These are phyloP conservation scores for Meriones psammophilus DNA, from an alignment of 2,797 vertebrate genomes.

Conservation along the genomic window DNA sequence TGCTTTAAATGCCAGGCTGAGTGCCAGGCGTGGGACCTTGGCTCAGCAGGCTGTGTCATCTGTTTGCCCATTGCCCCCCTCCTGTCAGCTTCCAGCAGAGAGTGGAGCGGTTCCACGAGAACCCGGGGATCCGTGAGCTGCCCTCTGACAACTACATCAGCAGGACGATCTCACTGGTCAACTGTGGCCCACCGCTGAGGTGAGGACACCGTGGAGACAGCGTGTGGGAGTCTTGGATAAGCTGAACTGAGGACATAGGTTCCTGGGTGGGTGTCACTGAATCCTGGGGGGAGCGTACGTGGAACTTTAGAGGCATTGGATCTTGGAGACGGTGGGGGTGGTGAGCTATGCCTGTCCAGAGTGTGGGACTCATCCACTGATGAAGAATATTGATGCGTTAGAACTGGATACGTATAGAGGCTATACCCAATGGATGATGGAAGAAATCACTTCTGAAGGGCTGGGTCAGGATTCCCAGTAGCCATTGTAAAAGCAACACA, in stretches of 20 bases:
- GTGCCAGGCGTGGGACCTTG: background rate
- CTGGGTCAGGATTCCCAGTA: background rate
- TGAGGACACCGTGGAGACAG: conserved; percentile 70
- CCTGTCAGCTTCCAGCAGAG: conserved; percentile 93
- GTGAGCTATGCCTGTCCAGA: too few species aligned
- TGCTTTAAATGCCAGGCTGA: background rate
- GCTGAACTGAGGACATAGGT: background rate
- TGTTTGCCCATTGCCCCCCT: fast-evolving
- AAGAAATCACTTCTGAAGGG: background rate
- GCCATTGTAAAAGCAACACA: background rate
- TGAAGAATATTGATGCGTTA: background rate
- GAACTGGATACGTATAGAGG: background rate
- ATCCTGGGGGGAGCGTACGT: too few species aligned
- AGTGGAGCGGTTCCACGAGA: conserved; percentile 94
- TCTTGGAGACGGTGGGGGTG: background rate
- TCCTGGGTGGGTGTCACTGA: background rate
- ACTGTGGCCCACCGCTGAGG: conserved; percentile 95
- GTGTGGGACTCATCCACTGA: background rate
- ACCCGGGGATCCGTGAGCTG: conserved; percentile 87
- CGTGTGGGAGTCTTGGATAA: background rate
- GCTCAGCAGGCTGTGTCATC: fast-evolving
- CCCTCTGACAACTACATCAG: conserved; percentile 89
- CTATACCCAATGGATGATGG: background rate
- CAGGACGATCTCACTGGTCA: conserved; percentile 93
- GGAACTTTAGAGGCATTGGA: background rate